Conservation (phyloP, 2,113 vertebrate species). For the Zootoca vivipara region DNA sequence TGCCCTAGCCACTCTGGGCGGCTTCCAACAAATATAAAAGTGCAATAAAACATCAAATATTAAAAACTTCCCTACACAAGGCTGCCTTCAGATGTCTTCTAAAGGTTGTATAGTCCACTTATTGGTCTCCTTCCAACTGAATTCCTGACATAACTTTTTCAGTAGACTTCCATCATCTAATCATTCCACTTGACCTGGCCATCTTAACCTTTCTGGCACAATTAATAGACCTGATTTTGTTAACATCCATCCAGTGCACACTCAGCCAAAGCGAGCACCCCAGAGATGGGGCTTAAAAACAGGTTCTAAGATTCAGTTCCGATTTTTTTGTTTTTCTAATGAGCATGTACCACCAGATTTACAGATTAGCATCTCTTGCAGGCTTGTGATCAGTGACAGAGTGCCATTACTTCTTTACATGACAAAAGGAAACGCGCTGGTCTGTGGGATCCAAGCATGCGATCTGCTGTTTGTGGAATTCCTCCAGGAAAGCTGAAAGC, state of each 20-base stretch:
- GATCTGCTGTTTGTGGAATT: no score
- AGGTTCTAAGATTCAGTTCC: no score
- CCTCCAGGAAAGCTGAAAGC: no score
- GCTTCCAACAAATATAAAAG: no score
- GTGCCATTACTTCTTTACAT: constrained; percentile 15
- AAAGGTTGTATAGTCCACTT: neutral
- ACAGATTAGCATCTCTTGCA: neutral
- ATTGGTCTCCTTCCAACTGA: neutral
- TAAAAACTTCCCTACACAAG: no score
- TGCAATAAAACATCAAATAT: no score
- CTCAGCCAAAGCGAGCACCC: neutral
- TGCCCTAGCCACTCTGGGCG: no score
- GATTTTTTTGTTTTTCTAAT: neutral
- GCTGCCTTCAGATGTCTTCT: no score
- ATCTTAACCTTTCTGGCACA: constrained; percentile 11
- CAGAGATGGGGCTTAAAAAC: no score
- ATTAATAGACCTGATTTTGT: neutral
- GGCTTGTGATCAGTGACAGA: neutral
- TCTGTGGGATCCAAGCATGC: neutral
- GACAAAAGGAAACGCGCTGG: neutral
- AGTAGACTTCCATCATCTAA: neutral
- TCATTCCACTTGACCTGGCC: constrained; percentile 15
- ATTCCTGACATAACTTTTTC: constrained; percentile 23
- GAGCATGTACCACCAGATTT: neutral
- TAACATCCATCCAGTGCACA: neutral